phyloP scores from a whole-genome alignment of 1,140 invertebrate genomes.

The Trinorchestia longiramus region DNA sequence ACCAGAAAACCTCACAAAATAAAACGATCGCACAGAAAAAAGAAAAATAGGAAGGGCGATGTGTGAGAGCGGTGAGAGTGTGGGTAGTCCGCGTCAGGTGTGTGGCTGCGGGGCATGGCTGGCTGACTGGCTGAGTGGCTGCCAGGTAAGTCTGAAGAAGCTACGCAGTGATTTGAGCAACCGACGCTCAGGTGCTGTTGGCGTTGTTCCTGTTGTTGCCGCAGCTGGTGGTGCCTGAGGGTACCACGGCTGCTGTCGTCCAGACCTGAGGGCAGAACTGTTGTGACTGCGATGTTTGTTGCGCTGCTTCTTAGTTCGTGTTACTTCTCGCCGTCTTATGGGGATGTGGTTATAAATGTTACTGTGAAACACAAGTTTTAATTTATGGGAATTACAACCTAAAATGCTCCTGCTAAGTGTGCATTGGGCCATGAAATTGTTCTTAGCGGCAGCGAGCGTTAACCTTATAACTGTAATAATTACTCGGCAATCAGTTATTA shows the following conservation, averaged over 20 bases:
- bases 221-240: background rate
- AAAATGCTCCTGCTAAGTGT: background rate
- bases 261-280: background rate
- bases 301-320: background rate
- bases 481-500: background rate
- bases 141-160: background rate
- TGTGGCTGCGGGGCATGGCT: background rate
- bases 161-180: background rate
- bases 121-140: background rate
- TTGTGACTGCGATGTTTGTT: background rate
- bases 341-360: background rate
- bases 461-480: background rate
- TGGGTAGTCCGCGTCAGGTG: background rate
- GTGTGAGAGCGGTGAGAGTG: constrained; percentile 4
- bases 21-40: background rate
- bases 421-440: background rate
- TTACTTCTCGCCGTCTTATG: background rate
- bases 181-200: too few species aligned
- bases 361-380: too few species aligned
- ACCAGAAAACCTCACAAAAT: background rate
- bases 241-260: background rate
- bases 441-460: background rate
- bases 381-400: background rate
- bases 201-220: background rate
- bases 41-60: background rate